These are phyloP conservation scores for Cyphomyrus discorhynchus DNA, from an alignment of 2,113 vertebrate species.

Conservation along the genomic window DNA sequence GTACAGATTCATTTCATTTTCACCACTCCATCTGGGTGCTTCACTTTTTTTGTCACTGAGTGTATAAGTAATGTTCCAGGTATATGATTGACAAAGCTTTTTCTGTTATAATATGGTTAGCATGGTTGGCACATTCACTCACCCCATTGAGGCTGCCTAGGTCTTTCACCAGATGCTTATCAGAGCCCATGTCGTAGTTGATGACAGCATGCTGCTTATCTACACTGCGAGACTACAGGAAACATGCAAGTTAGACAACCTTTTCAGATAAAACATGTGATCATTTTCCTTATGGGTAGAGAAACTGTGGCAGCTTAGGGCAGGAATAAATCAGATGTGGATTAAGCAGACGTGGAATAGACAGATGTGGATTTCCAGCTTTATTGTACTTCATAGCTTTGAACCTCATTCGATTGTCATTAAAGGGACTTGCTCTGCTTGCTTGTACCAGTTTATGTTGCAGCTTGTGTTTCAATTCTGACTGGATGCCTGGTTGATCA, in stretches of 20 bases:
- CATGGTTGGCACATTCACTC: slow-evolving; percentile 48
- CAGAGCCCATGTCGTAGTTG: slow-evolving; percentile 81
- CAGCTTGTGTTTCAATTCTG: not conserved
- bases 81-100: not conserved
- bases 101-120: not conserved
- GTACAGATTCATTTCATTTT: too few relatives aligned
- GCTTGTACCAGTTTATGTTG: not conserved
- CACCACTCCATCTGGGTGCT: too few relatives aligned
- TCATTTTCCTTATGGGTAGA: not conserved
- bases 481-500: not conserved
- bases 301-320: not conserved
- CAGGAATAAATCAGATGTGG: not conserved
- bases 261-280: not conserved
- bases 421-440: not conserved
- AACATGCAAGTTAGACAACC: not conserved
- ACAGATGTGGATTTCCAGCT: not conserved
- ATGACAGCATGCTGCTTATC: slow-evolving; percentile 97
- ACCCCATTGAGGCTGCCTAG: slow-evolving; percentile 94
- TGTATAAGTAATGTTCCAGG: not conserved
- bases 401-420: not conserved
- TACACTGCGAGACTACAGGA: slow-evolving; percentile 86
- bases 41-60: too few relatives aligned
- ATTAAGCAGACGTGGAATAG: not conserved
- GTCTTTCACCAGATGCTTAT: slow-evolving; percentile 96
- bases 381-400: not conserved